Percentiles rank a stretch among this genome's conserved stretches.
Conservation (phyloP, 2,113 vertebrate species). For the Apus apus region DNA sequence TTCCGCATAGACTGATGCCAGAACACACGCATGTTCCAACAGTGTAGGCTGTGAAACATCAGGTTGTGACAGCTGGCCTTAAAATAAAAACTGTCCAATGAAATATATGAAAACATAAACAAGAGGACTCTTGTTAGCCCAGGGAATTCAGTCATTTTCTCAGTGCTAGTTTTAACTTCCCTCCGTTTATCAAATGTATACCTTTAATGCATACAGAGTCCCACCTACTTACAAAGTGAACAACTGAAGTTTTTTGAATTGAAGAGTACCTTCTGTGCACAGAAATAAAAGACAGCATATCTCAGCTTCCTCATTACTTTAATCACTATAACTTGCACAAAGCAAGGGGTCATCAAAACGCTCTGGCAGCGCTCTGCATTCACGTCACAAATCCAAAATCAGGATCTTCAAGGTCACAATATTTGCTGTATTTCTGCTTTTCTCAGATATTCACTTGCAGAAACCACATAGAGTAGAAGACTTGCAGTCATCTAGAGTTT, state of each 20-base stretch:
- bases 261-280: neutral
- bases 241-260: neutral
- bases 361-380: neutral
- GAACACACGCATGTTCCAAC: constrained; percentile 38
- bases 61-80: constrained; percentile 64
- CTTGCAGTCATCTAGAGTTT: neutral
- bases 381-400: neutral
- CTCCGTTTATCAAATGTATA: neutral
- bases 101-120: constrained; percentile 64
- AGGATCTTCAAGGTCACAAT: neutral
- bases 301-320: neutral
- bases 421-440: neutral
- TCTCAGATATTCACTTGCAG: neutral
- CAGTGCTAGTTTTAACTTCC: constrained; percentile 15
- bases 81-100: constrained; percentile 62
- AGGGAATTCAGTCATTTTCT: constrained; percentile 35
- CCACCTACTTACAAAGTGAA: neutral
- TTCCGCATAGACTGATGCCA: constrained; percentile 22
- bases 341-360: neutral
- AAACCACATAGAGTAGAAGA: neutral
- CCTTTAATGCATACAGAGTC: neutral
- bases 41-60: constrained; percentile 64
- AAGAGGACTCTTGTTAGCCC: constrained; percentile 39
- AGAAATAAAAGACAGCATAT: neutral
- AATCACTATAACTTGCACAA: neutral